Conservation (phyloP, 2,113 vertebrate genomes). For the Tretioscincus oriximinensis region DNA sequence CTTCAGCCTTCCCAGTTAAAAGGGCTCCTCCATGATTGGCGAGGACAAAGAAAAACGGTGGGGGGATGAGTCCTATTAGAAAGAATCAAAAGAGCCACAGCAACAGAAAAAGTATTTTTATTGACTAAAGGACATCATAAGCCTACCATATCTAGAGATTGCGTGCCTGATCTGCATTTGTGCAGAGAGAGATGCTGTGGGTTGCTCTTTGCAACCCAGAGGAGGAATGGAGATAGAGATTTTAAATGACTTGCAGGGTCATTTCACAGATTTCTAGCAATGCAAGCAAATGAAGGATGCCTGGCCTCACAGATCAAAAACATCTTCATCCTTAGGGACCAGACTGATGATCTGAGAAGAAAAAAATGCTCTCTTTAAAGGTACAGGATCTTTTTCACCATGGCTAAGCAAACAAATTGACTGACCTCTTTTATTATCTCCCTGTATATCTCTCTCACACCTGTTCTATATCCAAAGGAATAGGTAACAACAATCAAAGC, state of each 20-base stretch:
- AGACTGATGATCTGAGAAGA: constrained; percentile 52
- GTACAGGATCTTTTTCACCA: constrained; percentile 34
- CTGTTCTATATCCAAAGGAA: no score
- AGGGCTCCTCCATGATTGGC: constrained; percentile 43
- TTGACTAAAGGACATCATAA: constrained; percentile 30
- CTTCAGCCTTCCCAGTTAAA: constrained; percentile 48
- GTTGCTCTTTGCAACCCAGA: constrained; percentile 1
- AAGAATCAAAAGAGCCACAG: constrained; percentile 12
- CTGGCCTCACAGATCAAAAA: constrained; percentile 65
- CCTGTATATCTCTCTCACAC: neutral
- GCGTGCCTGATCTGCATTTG: constrained; percentile 24
- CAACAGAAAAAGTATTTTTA: neutral
- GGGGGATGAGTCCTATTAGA: neutral
- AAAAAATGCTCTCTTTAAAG: constrained; percentile 57
- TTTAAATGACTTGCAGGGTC: constrained; percentile 60
- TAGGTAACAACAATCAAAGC: neutral
- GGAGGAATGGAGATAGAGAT: constrained; percentile 37
- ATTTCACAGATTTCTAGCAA: constrained; percentile 39
- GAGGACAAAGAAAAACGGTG: constrained; percentile 4
- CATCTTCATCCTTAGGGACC: constrained; percentile 59
- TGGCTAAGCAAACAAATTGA: constrained; percentile 38
- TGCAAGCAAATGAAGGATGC: constrained; percentile 42
- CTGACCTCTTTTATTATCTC: neutral
- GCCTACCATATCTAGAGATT: neutral
- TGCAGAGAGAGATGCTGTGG: neutral